Percentiles rank a stretch among this genome's conserved stretches.
Evolutionary conservation across 2,888 invertebrate species (phyloP).

Genomic region (Bugulina stolonifera): DNA sequence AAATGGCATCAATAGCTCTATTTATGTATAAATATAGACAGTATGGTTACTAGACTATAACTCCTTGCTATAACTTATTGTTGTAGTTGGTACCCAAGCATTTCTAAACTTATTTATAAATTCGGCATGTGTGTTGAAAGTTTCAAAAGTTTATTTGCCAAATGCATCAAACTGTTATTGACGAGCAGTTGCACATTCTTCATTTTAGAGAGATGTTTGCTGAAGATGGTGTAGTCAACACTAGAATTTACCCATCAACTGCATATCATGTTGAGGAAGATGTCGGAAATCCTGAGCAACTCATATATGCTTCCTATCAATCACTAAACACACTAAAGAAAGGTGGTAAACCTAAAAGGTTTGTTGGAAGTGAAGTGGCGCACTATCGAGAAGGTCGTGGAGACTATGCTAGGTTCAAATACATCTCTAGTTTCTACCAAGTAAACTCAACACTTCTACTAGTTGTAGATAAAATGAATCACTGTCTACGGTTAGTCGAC

Average conservation of each 20-base stretch:
- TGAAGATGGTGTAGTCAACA: too few relatives aligned
- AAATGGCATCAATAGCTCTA: too few relatives aligned
- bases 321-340: neutral
- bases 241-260: neutral
- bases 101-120: too few relatives aligned
- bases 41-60: too few relatives aligned
- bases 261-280: neutral
- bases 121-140: too few relatives aligned
- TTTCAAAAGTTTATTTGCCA: too few relatives aligned
- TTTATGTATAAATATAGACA: too few relatives aligned
- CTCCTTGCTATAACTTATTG: too few relatives aligned
- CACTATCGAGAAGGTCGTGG: neutral
- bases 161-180: too few relatives aligned
- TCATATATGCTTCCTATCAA: neutral
- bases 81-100: too few relatives aligned
- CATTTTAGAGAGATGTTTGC: too few relatives aligned
- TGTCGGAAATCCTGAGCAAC: neutral
- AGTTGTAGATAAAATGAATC: neutral
- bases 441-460: neutral
- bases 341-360: neutral
- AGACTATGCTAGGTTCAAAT: neutral
- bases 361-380: neutral
- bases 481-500: neutral
- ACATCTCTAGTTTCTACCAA: neutral
- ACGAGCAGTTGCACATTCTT: too few relatives aligned